Evolutionary conservation across 2,797 vertebrate species (phyloP), one percentile per base, ranked within the genome.

Genomic region (Rallus crepitans): DNA sequence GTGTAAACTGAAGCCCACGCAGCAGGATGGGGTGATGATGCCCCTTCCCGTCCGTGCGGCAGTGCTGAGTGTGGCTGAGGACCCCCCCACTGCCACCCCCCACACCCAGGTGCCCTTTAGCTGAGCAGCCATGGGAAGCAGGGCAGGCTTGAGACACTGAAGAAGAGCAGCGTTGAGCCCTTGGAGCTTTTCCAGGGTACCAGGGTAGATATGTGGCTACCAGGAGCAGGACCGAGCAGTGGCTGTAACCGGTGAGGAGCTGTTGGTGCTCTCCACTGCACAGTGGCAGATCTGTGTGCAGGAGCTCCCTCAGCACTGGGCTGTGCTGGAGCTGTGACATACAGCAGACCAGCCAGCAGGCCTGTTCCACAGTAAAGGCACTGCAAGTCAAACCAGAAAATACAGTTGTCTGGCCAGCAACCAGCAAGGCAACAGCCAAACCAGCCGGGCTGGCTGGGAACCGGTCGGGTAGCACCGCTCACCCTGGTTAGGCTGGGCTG

Each of bases 361-460:
- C 76, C 83, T 57, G 47, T 47, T 72, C 94, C 95, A 97, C 91
- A 71, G 91, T 63, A 94, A 94, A 96, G 72, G 31, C 86, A 76
- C 53, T 90, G 85, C 90, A 60, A 57, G 93, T 86, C 71, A 60
- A 95, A 96, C 90, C 85, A 95, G 95, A 96, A 97, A 91, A 93
- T 78, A 76, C 37, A 83, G 12, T 76, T 90, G 76, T 81, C 76
- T 94, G 0, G 27, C 91, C 96, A 94, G 83, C 37, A 66, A 16
- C 56, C 79, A 66, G 81, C 4, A 15, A 89, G 83, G 64, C 47
- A 82, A 50, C 0, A 1, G 57, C 71, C 87, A 94, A 95, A 97
- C 96, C 93, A 86, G 95, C 72, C 30, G 2, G 12, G 94, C 96
- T 75, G 82, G 96, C 17, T 93, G 15, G 72, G 42, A 97, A 97